Evolutionary conservation across 2,888 invertebrate genomes (phyloP).

Genomic region (Halocaridina rubra): DNA sequence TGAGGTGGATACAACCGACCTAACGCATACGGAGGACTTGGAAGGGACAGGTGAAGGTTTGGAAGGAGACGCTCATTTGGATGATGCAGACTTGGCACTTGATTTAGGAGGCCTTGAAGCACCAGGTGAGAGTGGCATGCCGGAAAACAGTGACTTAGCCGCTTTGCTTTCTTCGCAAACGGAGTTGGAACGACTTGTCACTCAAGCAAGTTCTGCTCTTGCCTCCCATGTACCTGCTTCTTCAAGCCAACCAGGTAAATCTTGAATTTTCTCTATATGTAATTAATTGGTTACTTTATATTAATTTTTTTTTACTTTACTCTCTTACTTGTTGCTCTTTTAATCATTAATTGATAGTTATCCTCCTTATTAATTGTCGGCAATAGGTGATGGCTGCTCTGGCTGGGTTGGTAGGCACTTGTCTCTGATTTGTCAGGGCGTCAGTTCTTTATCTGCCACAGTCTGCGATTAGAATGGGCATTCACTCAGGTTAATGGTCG

Average conservation of each 20-base stretch:
- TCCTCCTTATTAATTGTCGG: too few species aligned
- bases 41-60: background rate
- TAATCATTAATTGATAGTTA: too few species aligned
- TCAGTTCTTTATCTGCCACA: too few species aligned
- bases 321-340: background rate
- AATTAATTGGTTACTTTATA: background rate
- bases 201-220: conserved; percentile 46
- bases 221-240: conserved; percentile 17
- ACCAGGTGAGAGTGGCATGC: conserved; percentile 38
- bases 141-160: conserved; percentile 35
- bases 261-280: background rate
- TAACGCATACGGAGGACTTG: background rate
- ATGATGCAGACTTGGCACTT: conserved; percentile 43
- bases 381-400: too few species aligned
- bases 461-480: too few species aligned
- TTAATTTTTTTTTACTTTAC: too few species aligned
- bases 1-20: background rate
- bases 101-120: conserved; percentile 38
- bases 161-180: conserved; percentile 53
- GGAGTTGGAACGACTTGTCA: conserved; percentile 37
- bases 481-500: too few species aligned
- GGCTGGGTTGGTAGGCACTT: too few species aligned
- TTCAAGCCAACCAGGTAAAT: conserved; percentile 6
- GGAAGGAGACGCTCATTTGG: conserved; percentile 14
- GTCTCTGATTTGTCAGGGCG: too few species aligned